phyloP scores from a whole-genome alignment of 2,888 invertebrate species.

The Sinelater perroti region DNA sequence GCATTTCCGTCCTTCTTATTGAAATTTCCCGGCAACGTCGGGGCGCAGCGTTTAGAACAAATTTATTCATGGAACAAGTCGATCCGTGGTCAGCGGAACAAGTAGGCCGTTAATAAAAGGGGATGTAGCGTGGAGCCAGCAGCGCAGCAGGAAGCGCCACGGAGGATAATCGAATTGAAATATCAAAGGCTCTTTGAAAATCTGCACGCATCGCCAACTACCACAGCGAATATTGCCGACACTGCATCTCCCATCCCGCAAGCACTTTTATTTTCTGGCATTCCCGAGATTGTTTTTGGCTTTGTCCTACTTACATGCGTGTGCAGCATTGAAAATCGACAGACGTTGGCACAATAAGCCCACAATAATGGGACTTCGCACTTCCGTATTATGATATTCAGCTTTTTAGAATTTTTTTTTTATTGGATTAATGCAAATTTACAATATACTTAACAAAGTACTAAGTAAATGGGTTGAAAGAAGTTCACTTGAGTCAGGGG shows the following conservation, averaged over 20 bases:
- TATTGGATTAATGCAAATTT: too few relatives aligned
- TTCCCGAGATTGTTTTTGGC: slow-evolving; percentile 11
- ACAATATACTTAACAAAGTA: too few relatives aligned
- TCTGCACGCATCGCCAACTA: slow-evolving; percentile 34
- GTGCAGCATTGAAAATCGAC: too few relatives aligned
- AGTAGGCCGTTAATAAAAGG: slow-evolving; percentile 36
- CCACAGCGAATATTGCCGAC: slow-evolving; percentile 29
- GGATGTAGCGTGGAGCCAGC: slow-evolving; percentile 15
- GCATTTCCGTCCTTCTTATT: too few relatives aligned
- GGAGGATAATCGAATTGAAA: slow-evolving; percentile 37
- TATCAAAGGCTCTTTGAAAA: slow-evolving; percentile 37
- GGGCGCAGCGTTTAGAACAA: slow-evolving; percentile 3
- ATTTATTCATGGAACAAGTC: slow-evolving; percentile 32
- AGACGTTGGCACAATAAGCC: too few relatives aligned
- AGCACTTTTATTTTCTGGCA: slow-evolving; percentile 9
- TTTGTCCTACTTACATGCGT: slow-evolving; percentile 5
- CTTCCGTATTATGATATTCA: too few relatives aligned
- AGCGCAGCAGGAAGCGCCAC: slow-evolving; percentile 12
- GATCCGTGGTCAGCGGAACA: slow-evolving; percentile 30
- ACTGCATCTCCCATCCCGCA: slow-evolving; percentile 23
- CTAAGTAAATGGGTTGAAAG: too few relatives aligned
- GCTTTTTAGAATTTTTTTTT: too few relatives aligned
- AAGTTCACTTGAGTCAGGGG: too few relatives aligned
- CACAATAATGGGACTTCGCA: too few relatives aligned
- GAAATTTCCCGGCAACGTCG: neutral